Evolutionary conservation across 2,797 vertebrate genomes (phyloP).

Genomic region (Pseudopleuronectes americanus): DNA sequence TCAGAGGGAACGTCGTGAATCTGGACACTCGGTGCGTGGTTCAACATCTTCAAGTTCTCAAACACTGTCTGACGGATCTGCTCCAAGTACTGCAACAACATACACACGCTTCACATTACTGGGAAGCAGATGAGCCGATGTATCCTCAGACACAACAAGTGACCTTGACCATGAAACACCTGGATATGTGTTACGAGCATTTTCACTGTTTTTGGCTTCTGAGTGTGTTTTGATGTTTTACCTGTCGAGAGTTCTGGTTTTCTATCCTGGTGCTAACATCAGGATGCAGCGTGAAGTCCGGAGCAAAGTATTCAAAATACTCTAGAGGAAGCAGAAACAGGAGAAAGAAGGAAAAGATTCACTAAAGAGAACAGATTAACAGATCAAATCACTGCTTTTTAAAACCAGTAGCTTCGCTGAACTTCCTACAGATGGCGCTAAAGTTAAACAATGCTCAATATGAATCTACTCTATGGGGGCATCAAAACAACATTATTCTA

Average conservation of each 20-base stretch:
- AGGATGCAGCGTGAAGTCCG: conserved; percentile 97
- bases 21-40: conserved; percentile 97
- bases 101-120: not conserved
- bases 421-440: conserved; percentile 17
- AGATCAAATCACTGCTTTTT: not conserved
- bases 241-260: conserved; percentile 98
- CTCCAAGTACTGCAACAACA: conserved; percentile 89
- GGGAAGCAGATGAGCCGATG: too few species aligned
- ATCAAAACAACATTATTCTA: too few species aligned
- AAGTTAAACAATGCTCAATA: not conserved
- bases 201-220: not conserved
- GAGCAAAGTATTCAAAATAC: conserved; percentile 98
- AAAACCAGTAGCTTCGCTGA: not conserved
- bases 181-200: not conserved
- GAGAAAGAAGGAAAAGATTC: not conserved
- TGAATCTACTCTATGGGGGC: not conserved
- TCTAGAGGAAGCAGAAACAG: conserved; percentile 78
- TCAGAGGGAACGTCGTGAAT: conserved; percentile 98
- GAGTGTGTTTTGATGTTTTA: conserved; percentile 43
- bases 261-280: conserved; percentile 99
- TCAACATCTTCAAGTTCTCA: conserved; percentile 98
- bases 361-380: not conserved
- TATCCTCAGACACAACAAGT: not conserved
- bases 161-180: too few species aligned
- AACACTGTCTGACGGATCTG: conserved; percentile 98